Conservation (phyloP, 2,888 invertebrate species). For the Nephrocerus scutellatus region DNA sequence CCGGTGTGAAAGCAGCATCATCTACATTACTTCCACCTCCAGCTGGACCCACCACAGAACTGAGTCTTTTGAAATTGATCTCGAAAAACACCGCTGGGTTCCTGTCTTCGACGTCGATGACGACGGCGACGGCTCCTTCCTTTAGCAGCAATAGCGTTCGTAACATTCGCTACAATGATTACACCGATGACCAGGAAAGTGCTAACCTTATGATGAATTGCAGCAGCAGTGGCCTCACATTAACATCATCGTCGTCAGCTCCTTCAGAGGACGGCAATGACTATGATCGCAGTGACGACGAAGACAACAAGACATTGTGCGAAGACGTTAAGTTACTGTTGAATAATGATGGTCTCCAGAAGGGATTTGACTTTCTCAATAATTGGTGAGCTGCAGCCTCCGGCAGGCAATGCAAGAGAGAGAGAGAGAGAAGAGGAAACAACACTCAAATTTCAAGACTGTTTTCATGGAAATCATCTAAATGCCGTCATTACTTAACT, state of each 20-base stretch:
- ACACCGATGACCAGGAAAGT: slow-evolving; percentile 18
- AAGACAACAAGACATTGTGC: slow-evolving; percentile 26
- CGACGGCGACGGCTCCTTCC: no score
- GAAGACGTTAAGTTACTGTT: slow-evolving; percentile 30
- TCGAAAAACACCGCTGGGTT: slow-evolving; percentile 14
- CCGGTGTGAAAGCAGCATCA: no score
- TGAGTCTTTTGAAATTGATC: slow-evolving; percentile 17
- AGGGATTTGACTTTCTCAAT: slow-evolving; percentile 38
- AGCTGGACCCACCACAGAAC: slow-evolving; percentile 5
- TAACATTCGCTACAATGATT: no score
- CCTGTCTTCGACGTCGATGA: no score
- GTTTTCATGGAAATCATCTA: no score
- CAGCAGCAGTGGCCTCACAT: slow-evolving; percentile 21
- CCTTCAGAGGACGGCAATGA: slow-evolving; percentile 21
- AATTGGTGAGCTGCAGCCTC: slow-evolving; percentile 32
- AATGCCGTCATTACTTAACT: no score
- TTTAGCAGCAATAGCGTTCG: no score
- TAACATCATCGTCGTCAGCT: slow-evolving; percentile 27
- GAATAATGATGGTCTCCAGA: slow-evolving; percentile 28
- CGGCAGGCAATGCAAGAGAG: no score
- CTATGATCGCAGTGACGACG: slow-evolving; percentile 3
- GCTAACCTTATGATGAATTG: slow-evolving; percentile 22
- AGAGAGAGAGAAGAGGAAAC: no score
- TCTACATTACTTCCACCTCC: no score
- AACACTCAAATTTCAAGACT: no score